Percentiles rank a stretch among this genome's conserved stretches.
Conservation (phyloP, 1,140 invertebrate genomes). For the silkworm (Bombyx mori) region ASM3026992v2 NC_085114.1:10831001-10831500, state of each 20-base stretch:
- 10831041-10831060: too few species aligned
- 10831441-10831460: conserved; percentile 57
- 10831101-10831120: too few species aligned
- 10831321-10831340: conserved; percentile 46
- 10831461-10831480: conserved; percentile 35
- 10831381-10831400: conserved; percentile 71
- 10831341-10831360: conserved; percentile 49
- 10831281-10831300: conserved; percentile 64
- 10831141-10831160: too few species aligned
- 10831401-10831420: conserved; percentile 66
- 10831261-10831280: conserved; percentile 55
- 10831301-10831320: conserved; percentile 51
- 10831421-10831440: conserved; percentile 49
- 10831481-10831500: conserved; percentile 16
- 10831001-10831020: too few species aligned
- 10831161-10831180: too few species aligned
- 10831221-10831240: conserved; percentile 64
- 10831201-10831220: conserved; percentile 19
- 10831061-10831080: too few species aligned
- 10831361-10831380: conserved; percentile 69
- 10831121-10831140: too few species aligned
- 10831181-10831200: too few species aligned
- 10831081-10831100: too few species aligned
- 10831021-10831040: too few species aligned
- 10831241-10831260: conserved; percentile 67